Base-by-base conservation (phyloP, 2,113 vertebrate genomes). In the Stigmatopora argus region DNA sequence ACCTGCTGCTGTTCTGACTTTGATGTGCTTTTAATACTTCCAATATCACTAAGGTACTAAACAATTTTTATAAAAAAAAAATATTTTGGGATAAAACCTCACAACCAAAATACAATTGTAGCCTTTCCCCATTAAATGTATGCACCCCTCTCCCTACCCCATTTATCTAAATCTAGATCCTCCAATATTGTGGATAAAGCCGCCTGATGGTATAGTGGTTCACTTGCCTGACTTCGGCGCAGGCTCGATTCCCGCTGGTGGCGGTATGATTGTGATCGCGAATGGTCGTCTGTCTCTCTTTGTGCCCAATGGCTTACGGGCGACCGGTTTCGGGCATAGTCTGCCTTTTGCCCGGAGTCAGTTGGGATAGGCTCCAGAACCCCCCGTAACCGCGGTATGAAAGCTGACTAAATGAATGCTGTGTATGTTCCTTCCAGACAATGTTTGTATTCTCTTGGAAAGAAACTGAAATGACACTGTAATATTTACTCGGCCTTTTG, bases 381-480 rank as follows among this genome's bases (percentile, higher is more conserved):
- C 26, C 26, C 26, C 26, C 26, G 26, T 31, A 31, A 31, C 1
- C 26, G 26, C 26, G 26, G 26, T 31, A 31, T 31, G 26, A 31
- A 31, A 31, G 26, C 26, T 31, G 26, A 31, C 1, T 31, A 3
- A 31, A 31, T 31, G 26, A 26, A 51, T 2, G 12, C 64, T 69
- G 81, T 70, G 69, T 38, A 72, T 70, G 73, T 68, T n/a, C 66
- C 63, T 45, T 46, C 49, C 70, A 47, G 38, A 73, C 55, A 62
- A 87, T 84, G 63, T 84, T 83, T 18, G 84, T 78, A 87, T 86
- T 86, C 78, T 45, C 79, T 85, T 85, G 78, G 75, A 67, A 73
- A 62, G 52, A 63, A 15, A 72, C 67, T 44, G 53, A 56, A 81
- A 72, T 77, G 61, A 4, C 48, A 61, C 64, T 78, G 71, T 64